Evolutionary conservation across 2,888 invertebrate genomes (phyloP).

Genomic region (Chrysomela aeneicollis): DNA sequence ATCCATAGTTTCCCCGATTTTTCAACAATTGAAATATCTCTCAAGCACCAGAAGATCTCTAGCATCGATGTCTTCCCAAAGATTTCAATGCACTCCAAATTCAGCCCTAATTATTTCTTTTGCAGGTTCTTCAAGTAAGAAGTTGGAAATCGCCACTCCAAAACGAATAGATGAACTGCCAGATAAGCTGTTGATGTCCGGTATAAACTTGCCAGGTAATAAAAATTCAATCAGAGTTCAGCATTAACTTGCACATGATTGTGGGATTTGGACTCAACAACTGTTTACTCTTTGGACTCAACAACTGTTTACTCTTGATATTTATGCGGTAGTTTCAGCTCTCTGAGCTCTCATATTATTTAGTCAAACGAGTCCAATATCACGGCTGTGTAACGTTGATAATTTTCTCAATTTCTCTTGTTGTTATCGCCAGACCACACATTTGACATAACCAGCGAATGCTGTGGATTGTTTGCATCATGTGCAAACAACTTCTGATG

Average conservation of each 20-base stretch:
- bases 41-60: too few relatives aligned
- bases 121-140: conserved; percentile 62
- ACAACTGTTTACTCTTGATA: not conserved
- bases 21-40: too few relatives aligned
- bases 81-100: too few relatives aligned
- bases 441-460: conserved; percentile 38
- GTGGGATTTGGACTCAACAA: too few relatives aligned
- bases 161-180: conserved; percentile 71
- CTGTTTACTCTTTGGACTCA: too few relatives aligned
- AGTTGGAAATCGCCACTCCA: conserved; percentile 66
- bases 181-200: conserved; percentile 72
- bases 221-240: not conserved
- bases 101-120: conserved; percentile 35
- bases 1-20: too few relatives aligned
- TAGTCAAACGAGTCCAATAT: too few relatives aligned
- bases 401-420: conserved; percentile 27
- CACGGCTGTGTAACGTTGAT: not conserved
- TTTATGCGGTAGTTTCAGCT: not conserved
- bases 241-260: not conserved
- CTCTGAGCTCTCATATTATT: too few relatives aligned
- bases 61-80: not conserved
- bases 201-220: conserved; percentile 74
- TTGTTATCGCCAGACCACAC: conserved; percentile 39
- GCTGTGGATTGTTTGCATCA: conserved; percentile 42
- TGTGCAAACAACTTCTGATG: conserved; percentile 39